Evolutionary conservation across 2,113 vertebrate genomes (phyloP).

Genomic region (Crotalus horridus): DNA sequence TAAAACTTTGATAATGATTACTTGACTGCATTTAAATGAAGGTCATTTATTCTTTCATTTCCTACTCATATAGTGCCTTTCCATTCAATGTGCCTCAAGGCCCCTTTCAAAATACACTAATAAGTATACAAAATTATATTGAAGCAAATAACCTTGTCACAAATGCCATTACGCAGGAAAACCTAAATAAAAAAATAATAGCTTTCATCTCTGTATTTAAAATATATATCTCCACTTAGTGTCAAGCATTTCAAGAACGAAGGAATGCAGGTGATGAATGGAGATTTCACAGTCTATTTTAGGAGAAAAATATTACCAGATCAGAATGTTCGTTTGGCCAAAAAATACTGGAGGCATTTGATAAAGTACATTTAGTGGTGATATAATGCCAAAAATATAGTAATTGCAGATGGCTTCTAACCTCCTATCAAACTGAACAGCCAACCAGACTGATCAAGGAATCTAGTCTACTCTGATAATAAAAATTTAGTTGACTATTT

Average conservation of each 20-base stretch:
- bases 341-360: background rate
- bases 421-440: background rate
- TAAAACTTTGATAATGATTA: slow-evolving; percentile 76
- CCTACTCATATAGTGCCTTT: slow-evolving; percentile 60
- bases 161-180: slow-evolving; percentile 75
- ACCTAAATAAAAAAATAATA: slow-evolving; percentile 79
- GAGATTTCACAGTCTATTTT: background rate
- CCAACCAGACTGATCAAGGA: background rate
- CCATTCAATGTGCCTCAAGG: slow-evolving; percentile 60
- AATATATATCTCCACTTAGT: slow-evolving; percentile 74
- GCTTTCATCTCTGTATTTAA: slow-evolving; percentile 73
- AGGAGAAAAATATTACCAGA: slow-evolving; percentile 44
- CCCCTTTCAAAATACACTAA: slow-evolving; percentile 74
- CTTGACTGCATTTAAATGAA: slow-evolving; percentile 72
- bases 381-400: background rate
- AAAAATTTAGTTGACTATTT: slow-evolving; percentile 18
- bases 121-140: slow-evolving; percentile 75
- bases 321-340: slow-evolving; percentile 9
- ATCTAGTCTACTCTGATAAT: background rate
- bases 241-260: slow-evolving; percentile 68
- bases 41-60: slow-evolving; percentile 66
- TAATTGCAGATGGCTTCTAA: slow-evolving; percentile 3
- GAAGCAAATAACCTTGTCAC: slow-evolving; percentile 78
- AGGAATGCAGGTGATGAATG: slow-evolving; percentile 54
- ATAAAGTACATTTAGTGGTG: slow-evolving; percentile 34